Base-by-base conservation (phyloP, 2,797 vertebrate species). In the Nasua narica region DNA sequence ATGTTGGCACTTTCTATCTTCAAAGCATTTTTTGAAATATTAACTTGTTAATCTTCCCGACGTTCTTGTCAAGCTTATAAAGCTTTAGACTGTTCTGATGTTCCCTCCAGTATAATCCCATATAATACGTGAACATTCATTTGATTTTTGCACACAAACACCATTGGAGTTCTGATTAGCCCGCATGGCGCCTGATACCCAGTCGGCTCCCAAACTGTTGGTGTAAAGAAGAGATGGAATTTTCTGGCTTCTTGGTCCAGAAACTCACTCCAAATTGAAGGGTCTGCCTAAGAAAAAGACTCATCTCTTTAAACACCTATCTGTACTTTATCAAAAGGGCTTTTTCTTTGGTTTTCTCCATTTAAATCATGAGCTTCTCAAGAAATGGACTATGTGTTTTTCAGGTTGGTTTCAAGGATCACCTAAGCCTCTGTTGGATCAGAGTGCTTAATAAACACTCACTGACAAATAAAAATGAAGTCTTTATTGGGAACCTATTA, bases 21-120 rank as follows among this genome's bases (percentile, higher is more conserved):
- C 94, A 97, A 97, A 96, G 93, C 14, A 8, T 85, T 96, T 76
- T 95, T 78, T 96, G 90, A 96, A 94, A 95, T 94, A 95, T 96
- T 96, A 95, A 86, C 77, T 97, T 92, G 37, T 78, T 97, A 94
- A 97, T 94, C 92, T 92, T 89, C 90, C 58, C 72, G 81, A 93
- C 0, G 0, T 96, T 95, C 67, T 84, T 95, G 72, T 92, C 82
- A 70, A 95, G 65, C 87, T 92, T 95, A 87, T 90, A 94, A 94
- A 92, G 81, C 90, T 81, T 65, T 76, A 70, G 72, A 86, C 52
- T 58, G 10, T 94, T 96, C 77, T 97, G 35, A 90, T 97, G 88
- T 94, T 85, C 65, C 54, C 76, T 91, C n/a, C 52, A 70, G 72
- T 67, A 89, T 19, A 90, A 87, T 94, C 88, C 74, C 67, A 77